Conservation (phyloP, 2,888 invertebrate genomes). For the Himalopsyche anomala region DNA sequence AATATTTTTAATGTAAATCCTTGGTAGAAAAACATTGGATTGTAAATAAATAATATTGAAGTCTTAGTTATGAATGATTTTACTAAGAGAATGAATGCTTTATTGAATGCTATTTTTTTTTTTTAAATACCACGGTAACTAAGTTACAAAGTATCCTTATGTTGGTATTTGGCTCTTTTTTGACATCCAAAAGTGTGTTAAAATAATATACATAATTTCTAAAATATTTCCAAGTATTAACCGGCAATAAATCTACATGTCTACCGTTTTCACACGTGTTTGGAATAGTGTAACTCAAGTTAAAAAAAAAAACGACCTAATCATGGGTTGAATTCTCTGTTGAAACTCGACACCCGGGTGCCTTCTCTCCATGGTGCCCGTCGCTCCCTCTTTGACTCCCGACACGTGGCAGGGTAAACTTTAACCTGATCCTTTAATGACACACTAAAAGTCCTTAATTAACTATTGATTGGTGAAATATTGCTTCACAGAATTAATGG, state of each 20-base stretch:
- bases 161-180: too few relatives aligned
- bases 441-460: conserved; percentile 29
- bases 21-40: too few relatives aligned
- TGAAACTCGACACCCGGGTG: conserved; percentile 8
- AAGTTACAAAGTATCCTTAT: too few relatives aligned
- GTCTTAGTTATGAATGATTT: too few relatives aligned
- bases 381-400: conserved; percentile 9
- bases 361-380: background rate
- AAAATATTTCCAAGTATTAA: background rate
- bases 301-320: conserved; percentile 4
- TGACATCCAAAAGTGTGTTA: too few relatives aligned
- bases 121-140: too few relatives aligned
- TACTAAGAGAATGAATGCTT: too few relatives aligned
- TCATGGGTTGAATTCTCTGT: conserved; percentile 26
- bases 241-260: background rate
- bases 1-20: too few relatives aligned
- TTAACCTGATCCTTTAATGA: conserved; percentile 28
- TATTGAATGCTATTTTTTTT: too few relatives aligned
- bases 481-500: background rate
- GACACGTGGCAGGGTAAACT: conserved; percentile 22
- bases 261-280: background rate
- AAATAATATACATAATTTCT: too few relatives aligned
- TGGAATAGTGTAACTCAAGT: conserved; percentile 1
- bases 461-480: conserved; percentile 30
- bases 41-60: too few relatives aligned